Evolutionary conservation across 2,888 invertebrate species (phyloP), one percentile per base, ranked within the genome.

Genomic region (Griposia aprilina): DNA sequence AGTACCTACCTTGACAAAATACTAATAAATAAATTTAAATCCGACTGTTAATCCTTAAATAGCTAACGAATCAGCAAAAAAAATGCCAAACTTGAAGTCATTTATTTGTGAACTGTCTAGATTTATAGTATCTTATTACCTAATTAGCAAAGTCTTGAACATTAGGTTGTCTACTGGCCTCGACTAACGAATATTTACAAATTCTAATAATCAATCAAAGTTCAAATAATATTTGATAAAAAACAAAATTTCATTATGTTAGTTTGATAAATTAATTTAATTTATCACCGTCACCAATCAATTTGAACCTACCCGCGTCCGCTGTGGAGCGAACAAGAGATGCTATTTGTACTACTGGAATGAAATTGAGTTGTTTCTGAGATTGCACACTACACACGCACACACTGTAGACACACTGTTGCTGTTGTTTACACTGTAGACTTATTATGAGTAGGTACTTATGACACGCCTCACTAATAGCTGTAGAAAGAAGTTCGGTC

Each of bases 41-140:
- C 13, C n/a, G 20, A 30, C 23, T n/a, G 30, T 17, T 48, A 30
- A 17, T 85, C 36, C 4, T 60, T 76, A 76, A 73, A 76, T 76
- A 84, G 55, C 2, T 13, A 50, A 68, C 45, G 1, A 67, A 50
- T 23, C 26, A 63, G 20, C 23, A n/a, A 30, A 70, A 65, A 59
- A 50, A 48, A 41, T 23, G 2, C 2, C 7, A 11, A 50, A 45
- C 36, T 62, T 48, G 20, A 60, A 63, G 63, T 60, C 3, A 20
- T 76, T 76, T 57, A 67, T 57, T 60, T 63, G 17, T 30, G 30
- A 62, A 62, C 17, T 62, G 45, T 26, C 1, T 57, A 68, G 41
- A 82, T 82, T 82, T 80, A 74, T 82, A n/a, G n/a, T n/a, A 6
- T 8, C 23, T 13, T 26, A n/a, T n/a, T 20, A 70, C 1, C 26